Conservation (phyloP, 2,888 invertebrate species). For the Unio delphinus region DNA sequence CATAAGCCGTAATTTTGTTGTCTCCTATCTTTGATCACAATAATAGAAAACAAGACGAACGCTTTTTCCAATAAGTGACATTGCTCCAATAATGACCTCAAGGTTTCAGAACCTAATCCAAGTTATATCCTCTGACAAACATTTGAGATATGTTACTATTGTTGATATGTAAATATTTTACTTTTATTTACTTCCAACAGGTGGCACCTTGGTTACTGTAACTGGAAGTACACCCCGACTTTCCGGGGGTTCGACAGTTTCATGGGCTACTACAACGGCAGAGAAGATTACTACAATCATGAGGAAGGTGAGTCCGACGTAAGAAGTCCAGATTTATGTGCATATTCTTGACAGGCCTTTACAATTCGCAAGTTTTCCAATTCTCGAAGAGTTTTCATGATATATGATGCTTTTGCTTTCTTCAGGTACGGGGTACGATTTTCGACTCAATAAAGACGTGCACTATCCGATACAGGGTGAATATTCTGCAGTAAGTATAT, state of each 20-base stretch:
- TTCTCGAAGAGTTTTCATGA: too few relatives aligned
- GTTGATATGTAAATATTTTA: not conserved
- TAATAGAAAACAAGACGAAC: too few relatives aligned
- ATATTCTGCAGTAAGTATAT: slow-evolving; percentile 28
- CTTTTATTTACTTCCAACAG: slow-evolving; percentile 40
- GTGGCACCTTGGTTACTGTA: slow-evolving; percentile 73
- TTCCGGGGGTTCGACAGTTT: slow-evolving; percentile 72
- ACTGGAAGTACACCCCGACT: slow-evolving; percentile 69
- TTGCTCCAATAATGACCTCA: too few relatives aligned
- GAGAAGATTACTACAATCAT: slow-evolving; percentile 65
- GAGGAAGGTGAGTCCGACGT: slow-evolving; percentile 16
- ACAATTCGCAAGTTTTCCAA: too few relatives aligned
- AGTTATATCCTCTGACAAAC: too few relatives aligned
- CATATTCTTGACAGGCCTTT: not conserved
- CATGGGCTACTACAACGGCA: slow-evolving; percentile 71
- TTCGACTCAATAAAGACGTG: slow-evolving; percentile 22
- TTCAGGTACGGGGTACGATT: slow-evolving; percentile 26
- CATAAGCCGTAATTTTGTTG: too few relatives aligned
- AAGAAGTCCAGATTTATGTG: not conserved
- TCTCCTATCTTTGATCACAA: too few relatives aligned
- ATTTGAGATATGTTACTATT: too few relatives aligned
- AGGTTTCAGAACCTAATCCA: too few relatives aligned
- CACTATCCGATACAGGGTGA: slow-evolving; percentile 18
- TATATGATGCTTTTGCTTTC: not conserved
- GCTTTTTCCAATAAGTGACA: too few relatives aligned